Evolutionary conservation across 2,113 vertebrate genomes (phyloP).

Genomic region (Apus apus): DNA sequence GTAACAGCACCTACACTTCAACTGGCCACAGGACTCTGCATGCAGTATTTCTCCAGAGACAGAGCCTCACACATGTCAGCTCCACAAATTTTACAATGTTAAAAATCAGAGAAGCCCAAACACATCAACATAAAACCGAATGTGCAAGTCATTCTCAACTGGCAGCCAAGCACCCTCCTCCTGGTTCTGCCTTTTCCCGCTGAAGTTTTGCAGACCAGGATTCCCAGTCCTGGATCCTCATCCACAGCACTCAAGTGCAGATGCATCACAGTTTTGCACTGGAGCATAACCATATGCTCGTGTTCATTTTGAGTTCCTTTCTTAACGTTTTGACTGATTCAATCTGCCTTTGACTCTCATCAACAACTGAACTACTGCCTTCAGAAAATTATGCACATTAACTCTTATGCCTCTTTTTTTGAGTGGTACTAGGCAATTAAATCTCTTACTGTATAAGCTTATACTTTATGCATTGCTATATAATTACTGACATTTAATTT

Average conservation of each 20-base stretch:
- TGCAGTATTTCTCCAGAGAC: not conserved
- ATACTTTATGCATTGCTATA: not conserved
- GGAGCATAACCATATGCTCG: not conserved
- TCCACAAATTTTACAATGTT: not conserved
- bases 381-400: not conserved
- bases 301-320: not conserved
- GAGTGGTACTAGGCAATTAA: not conserved
- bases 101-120: not conserved
- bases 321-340: not conserved
- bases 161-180: not conserved
- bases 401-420: not conserved
- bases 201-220: not conserved
- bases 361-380: not conserved
- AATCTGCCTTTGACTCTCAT: not conserved
- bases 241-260: not conserved
- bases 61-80: not conserved
- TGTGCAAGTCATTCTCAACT: rapidly evolving
- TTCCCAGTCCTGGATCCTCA: not conserved
- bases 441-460: not conserved
- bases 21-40: not conserved
- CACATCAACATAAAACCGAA: not conserved
- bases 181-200: not conserved
- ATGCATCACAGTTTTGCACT: not conserved
- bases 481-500: not conserved
- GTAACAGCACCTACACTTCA: not conserved